Base-by-base conservation (phyloP, 2,888 invertebrate species). In the Noctuana brunneofusca region DNA sequence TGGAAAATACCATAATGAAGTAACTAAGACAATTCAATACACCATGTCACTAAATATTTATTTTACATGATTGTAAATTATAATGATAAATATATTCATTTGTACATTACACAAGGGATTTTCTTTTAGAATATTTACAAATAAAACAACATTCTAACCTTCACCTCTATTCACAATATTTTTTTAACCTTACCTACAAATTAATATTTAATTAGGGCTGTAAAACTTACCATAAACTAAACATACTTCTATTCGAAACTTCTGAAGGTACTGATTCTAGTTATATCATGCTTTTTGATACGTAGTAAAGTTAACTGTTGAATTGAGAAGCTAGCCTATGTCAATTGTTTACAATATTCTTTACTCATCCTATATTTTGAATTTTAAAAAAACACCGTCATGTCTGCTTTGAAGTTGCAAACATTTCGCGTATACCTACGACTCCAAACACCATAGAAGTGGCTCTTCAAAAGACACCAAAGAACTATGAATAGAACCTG, bases 21-120 rank as follows among this genome's bases (percentile, higher is more conserved):
- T 76, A 71, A 77, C 77, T 79, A 22, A 20, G 22, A 22, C 22
- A 12, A n/a, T 48, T 48, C 79, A 76, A 75, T 81, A 88, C 88
- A 89, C 80, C 89, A 87, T 87, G 89, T 89, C 90, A 88, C 88
- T 88, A 90, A 90, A 87, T 88, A 89, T 84, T 83, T 76, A 79
- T 77, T 84, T 83, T 84, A 80, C 83, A 84, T 72, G 72, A 78
- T 79, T 83, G 78, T 84, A 83, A 83, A 82, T 81, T 76, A 80
- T 81, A 71, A 71, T 70, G 74, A 85, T 85, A 87, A 85, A 86
- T 87, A 87, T 86, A 83, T 83, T 83, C 72, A 84, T 90, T 89
- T 89, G 89, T 89, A 90, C 89, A 89, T 88, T 84, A 83, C 81
- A 83, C 77, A 67, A 84, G 83, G 83, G 81, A 84, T 87, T 70